Conservation (phyloP, 1,140 invertebrate genomes). For the Sycophaga agraensis region DNA sequence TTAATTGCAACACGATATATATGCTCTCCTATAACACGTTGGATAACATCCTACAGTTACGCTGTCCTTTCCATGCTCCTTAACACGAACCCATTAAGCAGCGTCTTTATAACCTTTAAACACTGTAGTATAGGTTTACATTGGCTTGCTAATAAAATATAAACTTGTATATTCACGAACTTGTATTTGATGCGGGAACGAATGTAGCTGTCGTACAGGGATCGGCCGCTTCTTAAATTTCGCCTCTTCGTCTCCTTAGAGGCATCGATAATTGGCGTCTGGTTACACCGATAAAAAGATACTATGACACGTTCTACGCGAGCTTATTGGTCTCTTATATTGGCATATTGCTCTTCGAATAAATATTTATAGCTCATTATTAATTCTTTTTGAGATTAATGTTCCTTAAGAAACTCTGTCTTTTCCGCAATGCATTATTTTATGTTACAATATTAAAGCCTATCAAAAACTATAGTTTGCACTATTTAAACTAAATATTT, state of each 20-base stretch:
- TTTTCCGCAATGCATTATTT: too few species aligned
- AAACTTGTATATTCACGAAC: not conserved
- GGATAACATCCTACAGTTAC: too few species aligned
- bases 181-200: not conserved
- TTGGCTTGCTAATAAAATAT: not conserved
- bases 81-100: not conserved
- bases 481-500: too few species aligned
- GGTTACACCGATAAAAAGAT: constrained; percentile 51
- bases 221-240: constrained; percentile 36
- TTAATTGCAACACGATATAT: too few species aligned
- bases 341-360: constrained; percentile 39
- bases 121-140: not conserved
- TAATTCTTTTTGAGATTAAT: constrained; percentile 34
- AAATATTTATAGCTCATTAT: constrained; percentile 53
- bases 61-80: too few species aligned
- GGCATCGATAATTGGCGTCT: constrained; percentile 51
- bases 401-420: too few species aligned
- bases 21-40: too few species aligned
- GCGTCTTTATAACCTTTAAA: not conserved
- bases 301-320: constrained; percentile 35
- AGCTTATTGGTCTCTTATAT: constrained; percentile 40
- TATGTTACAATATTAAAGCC: too few species aligned
- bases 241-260: constrained; percentile 41
- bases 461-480: too few species aligned
- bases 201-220: constrained; percentile 3